Evolutionary conservation across 1,140 invertebrate species (phyloP), one percentile per base, ranked within the genome.

Genomic region (Neodiprion lecontei): DNA sequence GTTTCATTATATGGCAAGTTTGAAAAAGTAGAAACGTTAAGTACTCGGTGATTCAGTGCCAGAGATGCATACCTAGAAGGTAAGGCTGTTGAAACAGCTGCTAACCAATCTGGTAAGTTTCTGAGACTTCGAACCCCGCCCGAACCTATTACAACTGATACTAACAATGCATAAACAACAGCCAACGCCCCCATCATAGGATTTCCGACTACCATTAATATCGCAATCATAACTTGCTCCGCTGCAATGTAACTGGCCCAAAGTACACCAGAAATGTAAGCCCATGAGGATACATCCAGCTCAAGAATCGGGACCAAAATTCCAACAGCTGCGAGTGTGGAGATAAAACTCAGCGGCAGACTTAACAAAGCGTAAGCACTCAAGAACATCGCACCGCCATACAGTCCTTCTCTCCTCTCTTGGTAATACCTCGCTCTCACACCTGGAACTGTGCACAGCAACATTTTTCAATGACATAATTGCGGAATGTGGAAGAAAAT

Each of bases 341-440:
- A 85, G 8, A 96, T 84, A 49, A 95, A 91, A 7, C 95, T 95
- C 77, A 97, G 92, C 0, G 96, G 95, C 48, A 97, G 85, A 5
- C 93, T 95, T 9, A 95, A 91, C 0, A 96, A 81, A 70, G 93
- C 93, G 83, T 96, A 96, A 0, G 95, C 93, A 0, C 96, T 88
- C 0, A 97, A 88, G 76, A 97, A 93, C 75, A 96, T 91, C 0
- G 95, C 94, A 3, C 96, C 96, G 14, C 93, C 92, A 82, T 98
- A 98, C 0, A 96, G 86, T 1, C 96, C 96, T 83, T 97, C 95
- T 72, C 96, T 91, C 11, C 94, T 93, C 82, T 98, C 96, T 85
- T 97, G 95, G 76, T 96, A 97, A 84, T 97, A 97, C 40, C 95
- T 90, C 48, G 95, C 96, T n/a, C 96, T 89, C 87, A 95, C 95